These are phyloP conservation scores for Cylindroiulus punctatus DNA, from an alignment of 2,888 invertebrate species.

Conservation along the genomic window DNA sequence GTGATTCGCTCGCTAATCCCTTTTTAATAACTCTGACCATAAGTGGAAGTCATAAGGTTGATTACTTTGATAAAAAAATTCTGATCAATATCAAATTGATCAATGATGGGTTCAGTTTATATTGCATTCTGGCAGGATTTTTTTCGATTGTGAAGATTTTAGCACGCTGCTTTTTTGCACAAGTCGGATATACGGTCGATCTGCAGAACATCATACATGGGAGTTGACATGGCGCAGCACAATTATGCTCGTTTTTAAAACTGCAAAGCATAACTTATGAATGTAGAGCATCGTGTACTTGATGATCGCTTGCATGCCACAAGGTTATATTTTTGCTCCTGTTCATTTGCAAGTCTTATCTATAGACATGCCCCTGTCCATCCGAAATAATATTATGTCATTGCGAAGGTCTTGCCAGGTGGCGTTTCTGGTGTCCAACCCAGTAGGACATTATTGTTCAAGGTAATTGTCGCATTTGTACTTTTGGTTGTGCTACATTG, in stretches of 20 bases:
- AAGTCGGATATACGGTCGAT: not conserved
- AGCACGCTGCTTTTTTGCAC: not conserved
- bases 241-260: too few species aligned
- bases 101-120: not conserved
- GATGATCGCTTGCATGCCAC: not conserved
- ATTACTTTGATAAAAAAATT: not conserved
- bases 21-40: conserved; percentile 14
- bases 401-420: conserved; percentile 12
- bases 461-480: conserved; percentile 15
- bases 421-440: not conserved
- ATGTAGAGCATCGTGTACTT: not conserved
- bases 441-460: conserved; percentile 31
- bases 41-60: conserved; percentile 30
- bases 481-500: not conserved
- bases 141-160: not conserved
- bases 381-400: conserved; percentile 8
- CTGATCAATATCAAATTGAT: not conserved
- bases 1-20: conserved; percentile 11
- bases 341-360: not conserved
- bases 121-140: not conserved
- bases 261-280: not conserved
- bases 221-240: too few species aligned
- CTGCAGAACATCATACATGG: not conserved
- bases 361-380: not conserved
- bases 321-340: not conserved